A percentile compares a stretch with the other conserved stretches of the same genome.
Evolutionary conservation across 1,140 invertebrate genomes (phyloP).

Genomic region (Euura lappo): DNA sequence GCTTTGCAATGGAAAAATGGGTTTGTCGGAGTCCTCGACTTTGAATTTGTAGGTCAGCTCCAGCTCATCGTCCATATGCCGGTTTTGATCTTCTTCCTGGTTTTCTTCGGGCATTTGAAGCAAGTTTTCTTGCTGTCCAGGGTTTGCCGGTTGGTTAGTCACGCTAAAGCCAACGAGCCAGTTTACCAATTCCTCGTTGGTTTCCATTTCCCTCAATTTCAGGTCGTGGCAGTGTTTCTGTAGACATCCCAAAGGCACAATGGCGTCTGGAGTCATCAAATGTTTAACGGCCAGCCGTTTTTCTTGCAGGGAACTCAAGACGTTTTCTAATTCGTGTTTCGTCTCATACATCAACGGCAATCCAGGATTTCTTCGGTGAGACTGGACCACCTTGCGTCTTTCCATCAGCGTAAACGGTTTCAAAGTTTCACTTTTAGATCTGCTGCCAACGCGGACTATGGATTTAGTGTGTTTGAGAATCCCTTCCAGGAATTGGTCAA

Average conservation of each 20-base stretch:
- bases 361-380: not conserved
- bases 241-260: not conserved
- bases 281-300: conserved; percentile 76
- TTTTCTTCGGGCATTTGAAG: not conserved
- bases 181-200: conserved; percentile 3
- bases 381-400: not conserved
- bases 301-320: conserved; percentile 65
- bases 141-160: not conserved
- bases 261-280: conserved; percentile 32
- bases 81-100: not conserved
- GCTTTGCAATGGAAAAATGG: not conserved
- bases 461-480: conserved; percentile 55
- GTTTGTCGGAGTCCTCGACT: not conserved
- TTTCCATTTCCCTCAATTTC: not conserved
- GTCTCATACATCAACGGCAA: not conserved
- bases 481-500: conserved; percentile 89
- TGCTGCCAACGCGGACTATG: conserved; percentile 76
- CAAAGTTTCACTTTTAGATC: conserved; percentile 68
- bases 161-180: not conserved
- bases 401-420: conserved; percentile 50
- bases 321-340: conserved; percentile 39
- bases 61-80: not conserved
- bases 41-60: not conserved
- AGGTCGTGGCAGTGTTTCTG: not conserved
- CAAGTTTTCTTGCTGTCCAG: not conserved